These are phyloP conservation scores for Gymnopithys bicolor DNA, from an alignment of 2,797 vertebrate genomes.

Conservation along the genomic window DNA sequence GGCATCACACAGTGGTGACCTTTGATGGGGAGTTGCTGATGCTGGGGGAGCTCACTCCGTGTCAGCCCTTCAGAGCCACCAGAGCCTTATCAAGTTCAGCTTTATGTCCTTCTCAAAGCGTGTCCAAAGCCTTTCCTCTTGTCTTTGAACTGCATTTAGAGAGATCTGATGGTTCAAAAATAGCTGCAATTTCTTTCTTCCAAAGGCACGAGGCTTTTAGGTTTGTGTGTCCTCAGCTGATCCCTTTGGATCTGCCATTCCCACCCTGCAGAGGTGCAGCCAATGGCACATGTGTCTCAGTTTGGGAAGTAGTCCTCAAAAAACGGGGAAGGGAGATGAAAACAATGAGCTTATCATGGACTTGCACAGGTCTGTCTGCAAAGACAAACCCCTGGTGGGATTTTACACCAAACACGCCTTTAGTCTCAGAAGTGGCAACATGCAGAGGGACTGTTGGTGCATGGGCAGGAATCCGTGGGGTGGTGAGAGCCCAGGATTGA, in stretches of 20 bases:
- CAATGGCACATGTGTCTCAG: background rate
- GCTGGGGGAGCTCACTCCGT: accelerated
- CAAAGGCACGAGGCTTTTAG: background rate
- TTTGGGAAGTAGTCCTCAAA: background rate
- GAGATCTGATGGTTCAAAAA: background rate
- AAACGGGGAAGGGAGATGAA: background rate
- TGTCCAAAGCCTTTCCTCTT: background rate
- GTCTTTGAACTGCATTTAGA: background rate
- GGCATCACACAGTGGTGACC: background rate
- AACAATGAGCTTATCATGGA: background rate
- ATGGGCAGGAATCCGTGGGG: background rate
- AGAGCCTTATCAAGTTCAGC: background rate
- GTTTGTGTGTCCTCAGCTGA: background rate
- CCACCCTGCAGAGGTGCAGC: background rate
- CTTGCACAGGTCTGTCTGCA: background rate
- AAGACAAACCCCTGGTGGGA: background rate
- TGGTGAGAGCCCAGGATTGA: background rate
- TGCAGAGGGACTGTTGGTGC: background rate
- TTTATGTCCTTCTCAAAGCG: background rate
- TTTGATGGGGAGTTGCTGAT: background rate
- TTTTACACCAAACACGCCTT: background rate
- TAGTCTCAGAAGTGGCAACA: background rate
- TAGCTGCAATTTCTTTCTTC: background rate
- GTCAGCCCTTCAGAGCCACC: background rate
- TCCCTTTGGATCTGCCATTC: background rate